phyloP scores from a whole-genome alignment of 2,113 vertebrate genomes.

The Neotoma lepida region DNA sequence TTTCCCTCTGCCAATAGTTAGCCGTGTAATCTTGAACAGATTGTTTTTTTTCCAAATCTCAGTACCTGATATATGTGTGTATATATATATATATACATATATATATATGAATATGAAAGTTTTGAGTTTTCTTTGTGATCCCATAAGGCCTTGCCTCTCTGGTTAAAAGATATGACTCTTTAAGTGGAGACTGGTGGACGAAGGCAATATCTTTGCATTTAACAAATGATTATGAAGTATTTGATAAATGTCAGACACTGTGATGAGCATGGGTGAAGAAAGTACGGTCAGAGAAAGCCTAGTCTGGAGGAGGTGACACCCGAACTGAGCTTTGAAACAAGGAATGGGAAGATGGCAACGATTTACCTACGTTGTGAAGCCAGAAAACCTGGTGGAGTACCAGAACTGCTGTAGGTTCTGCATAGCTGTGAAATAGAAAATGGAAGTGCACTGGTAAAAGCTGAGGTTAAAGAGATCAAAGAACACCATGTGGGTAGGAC shows the following conservation, averaged over 20 bases:
- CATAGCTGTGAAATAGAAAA: constrained; percentile 7
- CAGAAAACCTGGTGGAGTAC: neutral
- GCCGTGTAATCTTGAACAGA: constrained; percentile 2
- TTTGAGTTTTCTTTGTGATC: constrained; percentile 40
- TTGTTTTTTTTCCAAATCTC: neutral
- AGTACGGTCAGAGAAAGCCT: constrained; percentile 28
- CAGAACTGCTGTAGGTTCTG: neutral
- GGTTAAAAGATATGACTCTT: constrained; percentile 28
- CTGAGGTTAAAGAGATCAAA: constrained; percentile 36
- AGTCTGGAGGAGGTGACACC: neutral
- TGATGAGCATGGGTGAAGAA: neutral
- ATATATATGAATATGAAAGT: neutral
- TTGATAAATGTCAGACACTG: neutral
- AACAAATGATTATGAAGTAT: neutral
- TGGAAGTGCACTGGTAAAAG: neutral
- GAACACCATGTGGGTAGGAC: neutral
- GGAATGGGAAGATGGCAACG: neutral
- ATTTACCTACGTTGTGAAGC: neutral
- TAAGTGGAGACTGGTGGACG: neutral
- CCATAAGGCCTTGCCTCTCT: constrained; percentile 14
- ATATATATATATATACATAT: no score
- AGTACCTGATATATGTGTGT: no score
- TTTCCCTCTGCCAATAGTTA: neutral
- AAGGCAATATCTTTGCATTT: constrained; percentile 28
- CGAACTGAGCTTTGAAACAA: constrained; percentile 17